Base-by-base conservation (phyloP, 2,113 vertebrate genomes). In the Drymodes brunneopygia region DNA sequence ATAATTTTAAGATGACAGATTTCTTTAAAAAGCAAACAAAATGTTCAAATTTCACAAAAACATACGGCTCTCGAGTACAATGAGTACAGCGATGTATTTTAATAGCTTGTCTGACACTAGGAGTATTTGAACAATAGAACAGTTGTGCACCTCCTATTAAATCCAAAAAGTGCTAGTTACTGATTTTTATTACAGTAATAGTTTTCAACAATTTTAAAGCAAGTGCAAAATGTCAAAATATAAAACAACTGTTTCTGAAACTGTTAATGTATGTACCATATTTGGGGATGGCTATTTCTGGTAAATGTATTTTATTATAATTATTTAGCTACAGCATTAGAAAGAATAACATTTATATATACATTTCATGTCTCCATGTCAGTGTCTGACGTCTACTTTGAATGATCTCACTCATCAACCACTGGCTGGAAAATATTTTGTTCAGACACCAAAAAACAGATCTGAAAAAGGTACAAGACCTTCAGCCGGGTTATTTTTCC, bases 361-460 rank as follows among this genome's bases (percentile, higher is more conserved):
- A 82, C 45, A 77, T 67, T 86, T 93, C 9, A 16, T 40, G 86
- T 69, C 73, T 81, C 75, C 33, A 23, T 67, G 71, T 42, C 75
- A 85, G 81, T 73, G 9, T 75, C 66, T 86, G 74, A 74, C 15
- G 35, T 38, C 95, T 78, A 48, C 25, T 78, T 29, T 8, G 24
- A 74, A 66, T 36, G 31, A 82, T 53, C 70, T 90, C 36, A 89
- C 28, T 75, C 95, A 74, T 50, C 72, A 95, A 91, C 66, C 92
- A 90, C 27, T 64, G 73, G 38, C 53, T 80, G 42, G 36, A 87
- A 93, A 96, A 92, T 82, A 73, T 75, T 86, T 97, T 74, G 54
- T 50, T 84, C 23, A 61, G 48, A 73, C 20, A 86, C 7, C 17
- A 88, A 94, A 88, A 83, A 71, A 48, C 17, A 74, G 15, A 75